Evolutionary conservation across 2,888 invertebrate genomes (phyloP), one percentile per base, ranked within the genome.

Genomic region (Antitype chi): DNA sequence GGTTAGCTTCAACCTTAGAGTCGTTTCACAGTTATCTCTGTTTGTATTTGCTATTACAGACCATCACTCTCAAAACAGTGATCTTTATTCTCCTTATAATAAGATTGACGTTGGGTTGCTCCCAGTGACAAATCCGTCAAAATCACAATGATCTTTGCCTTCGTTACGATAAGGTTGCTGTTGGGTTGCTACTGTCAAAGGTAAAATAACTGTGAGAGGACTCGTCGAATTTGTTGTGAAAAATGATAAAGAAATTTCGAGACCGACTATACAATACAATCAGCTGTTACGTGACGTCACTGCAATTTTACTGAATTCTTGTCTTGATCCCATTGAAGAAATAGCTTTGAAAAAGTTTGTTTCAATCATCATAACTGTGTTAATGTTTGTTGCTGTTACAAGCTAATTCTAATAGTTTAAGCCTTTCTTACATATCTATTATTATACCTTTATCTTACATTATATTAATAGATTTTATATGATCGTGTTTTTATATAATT

Each of bases 351-450:
- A 71, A 55, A 71, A 49, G 52, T 64, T 70, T 20, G 57, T 85
- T 85, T 60, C 49, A 67, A 23, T 75, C 62, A 69, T 57, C 78
- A 69, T 72, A 71, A 77, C 78, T 67, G 71, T 88, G 75, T 88
- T 87, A 82, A 80, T 76, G 77, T 87, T 80, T 70, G 73, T 82
- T 85, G 83, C 78, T 73, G 75, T 85, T 82, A 71, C 62, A 71
- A 74, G 75, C 78, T 79, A 76, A 75, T 85, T 82, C 63, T 73
- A 80, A 87, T 84, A 82, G 85, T 86, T 84, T 85, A 84, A 80
- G 85, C 85, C 77, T 78, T 74, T 80, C 80, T 80, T 85, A 89
- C 86, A 85, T 89, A 86, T 89, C 86, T 85, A 85, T 86, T 81
- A 80, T 86, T 80, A 81, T 80, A 87, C 74, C 79, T 74, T 79